A percentile compares a stretch with the other conserved stretches of the same genome.
Conservation (phyloP, 1,140 invertebrate species). For the Bombus confusus region DNA sequence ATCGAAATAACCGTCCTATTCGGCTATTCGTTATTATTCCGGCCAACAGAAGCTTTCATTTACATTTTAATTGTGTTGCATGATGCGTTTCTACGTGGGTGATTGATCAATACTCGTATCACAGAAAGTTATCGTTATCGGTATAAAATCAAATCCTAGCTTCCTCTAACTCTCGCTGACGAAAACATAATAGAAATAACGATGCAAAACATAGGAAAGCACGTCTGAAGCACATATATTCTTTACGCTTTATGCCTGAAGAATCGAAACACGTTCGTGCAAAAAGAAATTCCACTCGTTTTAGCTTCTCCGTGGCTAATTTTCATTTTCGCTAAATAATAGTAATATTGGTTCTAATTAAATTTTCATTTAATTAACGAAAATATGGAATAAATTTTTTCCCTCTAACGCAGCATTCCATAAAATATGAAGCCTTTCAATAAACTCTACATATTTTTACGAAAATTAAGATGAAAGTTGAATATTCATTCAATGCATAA, state of each 20-base stretch:
- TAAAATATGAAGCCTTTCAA: background rate
- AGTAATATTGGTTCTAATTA: too few species aligned
- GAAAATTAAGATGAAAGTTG: background rate
- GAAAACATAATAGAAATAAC: background rate
- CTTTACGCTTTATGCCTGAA: too few species aligned
- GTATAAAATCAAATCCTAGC: background rate
- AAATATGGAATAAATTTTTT: too few species aligned
- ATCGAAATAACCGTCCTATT: slow-evolving; percentile 13
- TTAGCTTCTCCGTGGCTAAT: too few species aligned
- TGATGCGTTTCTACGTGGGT: slow-evolving; percentile 2
- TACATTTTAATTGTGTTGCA: slow-evolving; percentile 40
- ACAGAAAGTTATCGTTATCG: slow-evolving; percentile 24
- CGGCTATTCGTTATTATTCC: slow-evolving; percentile 24
- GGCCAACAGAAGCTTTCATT: slow-evolving; percentile 37
- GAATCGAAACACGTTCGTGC: too few species aligned
- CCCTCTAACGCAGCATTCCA: too few species aligned
- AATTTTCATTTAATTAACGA: too few species aligned
- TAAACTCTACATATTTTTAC: background rate
- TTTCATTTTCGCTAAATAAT: too few species aligned
- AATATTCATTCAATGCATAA: background rate
- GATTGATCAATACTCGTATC: slow-evolving; percentile 40
- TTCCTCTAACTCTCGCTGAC: background rate
- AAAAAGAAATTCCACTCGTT: too few species aligned
- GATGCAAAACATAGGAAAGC: too few species aligned
- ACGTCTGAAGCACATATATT: too few species aligned